A percentile compares a stretch with the other conserved stretches of the same genome.
phyloP scores from a whole-genome alignment of 2,888 invertebrate genomes.

The Acanthopleura granulata region DNA sequence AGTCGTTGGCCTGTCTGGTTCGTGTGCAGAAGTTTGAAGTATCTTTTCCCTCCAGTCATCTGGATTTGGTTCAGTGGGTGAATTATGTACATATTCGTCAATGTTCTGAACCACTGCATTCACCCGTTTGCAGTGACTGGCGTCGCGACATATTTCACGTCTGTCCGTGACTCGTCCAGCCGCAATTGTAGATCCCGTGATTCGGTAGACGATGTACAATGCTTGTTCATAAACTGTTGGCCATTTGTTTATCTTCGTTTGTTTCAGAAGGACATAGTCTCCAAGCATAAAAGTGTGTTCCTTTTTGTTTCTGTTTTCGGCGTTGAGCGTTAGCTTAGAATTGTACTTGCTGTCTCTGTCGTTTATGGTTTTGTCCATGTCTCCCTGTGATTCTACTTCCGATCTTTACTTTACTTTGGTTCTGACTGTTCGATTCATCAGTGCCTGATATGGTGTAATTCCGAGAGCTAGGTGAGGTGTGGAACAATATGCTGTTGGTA shows the following conservation, averaged over 20 bases:
- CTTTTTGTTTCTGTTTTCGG: slow-evolving; percentile 21
- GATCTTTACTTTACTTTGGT: slow-evolving; percentile 25
- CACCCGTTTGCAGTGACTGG: no score
- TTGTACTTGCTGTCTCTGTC: slow-evolving; percentile 20
- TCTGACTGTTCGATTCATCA: no score
- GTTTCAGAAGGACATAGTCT: slow-evolving; percentile 25
- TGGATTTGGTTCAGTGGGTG: no score
- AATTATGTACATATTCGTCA: no score
- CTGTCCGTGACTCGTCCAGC: no score
- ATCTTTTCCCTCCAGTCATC: no score
- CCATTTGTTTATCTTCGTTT: slow-evolving; percentile 25
- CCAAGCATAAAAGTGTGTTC: slow-evolving; percentile 23
- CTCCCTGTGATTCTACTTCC: background rate
- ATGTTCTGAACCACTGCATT: no score
- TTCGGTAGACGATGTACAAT: slow-evolving; percentile 22
- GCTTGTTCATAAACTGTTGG: slow-evolving; percentile 28
- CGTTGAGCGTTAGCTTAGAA: background rate
- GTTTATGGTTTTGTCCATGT: slow-evolving; percentile 5
- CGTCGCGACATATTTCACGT: no score
- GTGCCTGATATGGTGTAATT: slow-evolving; percentile 26
- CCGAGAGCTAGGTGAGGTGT: slow-evolving; percentile 32
- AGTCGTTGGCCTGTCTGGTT: no score
- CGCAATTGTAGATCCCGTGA: slow-evolving; percentile 26
- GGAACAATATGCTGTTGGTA: slow-evolving; percentile 30
- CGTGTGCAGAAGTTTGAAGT: no score